Evolutionary conservation across 2,888 invertebrate species (phyloP).

Genomic region (Iphiclides podalirius): DNA sequence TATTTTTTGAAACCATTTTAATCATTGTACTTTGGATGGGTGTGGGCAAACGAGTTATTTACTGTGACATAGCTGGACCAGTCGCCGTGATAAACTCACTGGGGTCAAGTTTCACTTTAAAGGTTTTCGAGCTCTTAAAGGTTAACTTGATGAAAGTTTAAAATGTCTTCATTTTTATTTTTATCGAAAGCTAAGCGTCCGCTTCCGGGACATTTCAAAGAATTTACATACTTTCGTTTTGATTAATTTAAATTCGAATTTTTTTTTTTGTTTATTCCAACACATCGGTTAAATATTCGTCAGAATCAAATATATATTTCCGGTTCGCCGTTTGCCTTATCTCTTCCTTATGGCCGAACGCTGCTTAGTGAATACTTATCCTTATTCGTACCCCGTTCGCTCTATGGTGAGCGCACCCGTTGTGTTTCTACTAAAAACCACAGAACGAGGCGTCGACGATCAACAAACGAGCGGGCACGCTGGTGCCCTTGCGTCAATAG

Average conservation of each 20-base stretch:
- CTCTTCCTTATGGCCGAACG: no score
- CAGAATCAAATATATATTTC: no score
- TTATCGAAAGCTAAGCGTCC: background rate
- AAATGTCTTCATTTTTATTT: background rate
- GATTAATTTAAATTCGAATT: no score
- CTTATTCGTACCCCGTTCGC: no score
- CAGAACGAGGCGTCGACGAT: conserved; percentile 26
- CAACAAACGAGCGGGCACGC: no score
- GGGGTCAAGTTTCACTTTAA: background rate
- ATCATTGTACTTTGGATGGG: background rate
- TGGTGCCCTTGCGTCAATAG: conserved; percentile 51
- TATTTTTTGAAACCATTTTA: background rate
- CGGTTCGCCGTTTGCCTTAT: no score
- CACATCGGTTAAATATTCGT: no score
- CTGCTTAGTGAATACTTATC: no score
- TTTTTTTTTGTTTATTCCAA: no score
- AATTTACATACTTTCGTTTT: no score
- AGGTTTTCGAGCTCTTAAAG: background rate
- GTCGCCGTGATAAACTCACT: background rate
- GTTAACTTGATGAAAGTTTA: background rate
- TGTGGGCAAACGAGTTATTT: conserved; percentile 18
- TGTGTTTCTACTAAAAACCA: conserved; percentile 43
- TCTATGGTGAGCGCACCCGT: no score
- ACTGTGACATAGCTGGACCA: background rate
- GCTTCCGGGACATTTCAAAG: background rate